phyloP scores from a whole-genome alignment of 2,797 vertebrate genomes.

The Argyrosomus regius region DNA sequence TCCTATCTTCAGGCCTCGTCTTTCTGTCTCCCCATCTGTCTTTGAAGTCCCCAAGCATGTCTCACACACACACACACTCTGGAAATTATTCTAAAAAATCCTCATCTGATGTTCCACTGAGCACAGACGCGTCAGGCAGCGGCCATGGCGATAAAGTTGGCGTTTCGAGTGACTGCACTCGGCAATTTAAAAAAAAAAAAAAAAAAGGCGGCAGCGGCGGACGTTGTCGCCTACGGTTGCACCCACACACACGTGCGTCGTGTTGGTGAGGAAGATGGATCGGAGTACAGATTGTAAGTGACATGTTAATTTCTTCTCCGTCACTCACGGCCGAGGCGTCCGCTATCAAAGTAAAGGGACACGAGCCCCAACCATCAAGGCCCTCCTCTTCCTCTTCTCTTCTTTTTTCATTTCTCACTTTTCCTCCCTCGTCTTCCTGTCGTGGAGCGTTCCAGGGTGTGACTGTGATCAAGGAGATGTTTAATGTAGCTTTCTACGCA shows the following conservation, averaged over 20 bases:
- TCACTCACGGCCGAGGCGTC: conserved; percentile 84
- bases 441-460: conserved; percentile 29
- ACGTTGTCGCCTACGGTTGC: conserved; percentile 37
- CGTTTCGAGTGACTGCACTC: conserved; percentile 81
- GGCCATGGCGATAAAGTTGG: conserved; percentile 74
- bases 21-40: conserved; percentile 32
- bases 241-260: conserved; percentile 31
- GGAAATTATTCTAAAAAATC: conserved; percentile 65
- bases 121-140: conserved; percentile 62
- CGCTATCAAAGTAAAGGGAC: conserved; percentile 81
- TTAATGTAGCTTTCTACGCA: conserved; percentile 46
- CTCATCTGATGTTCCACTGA: conserved; percentile 72
- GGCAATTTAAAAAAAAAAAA: conserved; percentile 76
- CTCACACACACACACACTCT: conserved; percentile 11
- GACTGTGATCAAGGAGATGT: conserved; percentile 58
- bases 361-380: conserved; percentile 59
- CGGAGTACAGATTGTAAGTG: conserved; percentile 86
- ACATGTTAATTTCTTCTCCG: conserved; percentile 90
- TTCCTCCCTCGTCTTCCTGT: conserved; percentile 35
- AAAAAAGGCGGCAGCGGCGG: conserved; percentile 10
- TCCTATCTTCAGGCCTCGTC: conserved; percentile 34
- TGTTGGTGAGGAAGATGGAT: conserved; percentile 85
- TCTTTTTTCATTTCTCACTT: conserved; percentile 30
- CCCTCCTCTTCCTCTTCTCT: conserved; percentile 22
- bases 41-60: conserved; percentile 41